Conservation (phyloP, 2,113 vertebrate genomes). For the Nibea coibor region DNA sequence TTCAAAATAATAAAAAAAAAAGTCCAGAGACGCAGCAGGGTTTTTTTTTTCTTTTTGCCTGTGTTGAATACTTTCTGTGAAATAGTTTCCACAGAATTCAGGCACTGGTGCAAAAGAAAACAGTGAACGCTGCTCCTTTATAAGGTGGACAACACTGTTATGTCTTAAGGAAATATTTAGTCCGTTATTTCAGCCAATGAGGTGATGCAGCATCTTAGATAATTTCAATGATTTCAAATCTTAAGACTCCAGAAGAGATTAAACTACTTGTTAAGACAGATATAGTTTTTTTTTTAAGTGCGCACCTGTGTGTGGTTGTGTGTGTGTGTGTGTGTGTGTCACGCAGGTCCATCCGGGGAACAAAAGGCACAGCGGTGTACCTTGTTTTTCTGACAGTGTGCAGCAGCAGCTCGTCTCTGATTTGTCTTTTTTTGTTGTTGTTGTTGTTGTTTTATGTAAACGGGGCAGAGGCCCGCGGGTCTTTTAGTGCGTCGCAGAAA, state of each 20-base stretch:
- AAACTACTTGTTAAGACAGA: neutral
- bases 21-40: neutral
- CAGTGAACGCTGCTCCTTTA: conserved; percentile 37
- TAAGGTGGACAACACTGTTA: conserved; percentile 10
- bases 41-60: neutral
- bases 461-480: conserved; percentile 32
- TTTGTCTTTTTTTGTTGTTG: conserved; percentile 46
- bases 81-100: conserved; percentile 16
- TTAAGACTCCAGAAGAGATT: neutral
- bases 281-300: conserved; percentile 3
- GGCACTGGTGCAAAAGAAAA: conserved; percentile 14
- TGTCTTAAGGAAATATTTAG: conserved; percentile 4
- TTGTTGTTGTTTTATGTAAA: conserved; percentile 44
- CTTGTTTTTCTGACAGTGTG: conserved; percentile 62
- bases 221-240: neutral
- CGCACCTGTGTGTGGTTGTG: neutral
- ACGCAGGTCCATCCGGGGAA: neutral
- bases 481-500: conserved; percentile 92
- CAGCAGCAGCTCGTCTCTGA: conserved; percentile 62
- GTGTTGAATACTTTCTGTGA: conserved; percentile 38
- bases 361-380: conserved; percentile 46
- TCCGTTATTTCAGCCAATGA: neutral
- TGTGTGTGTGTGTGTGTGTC: neutral
- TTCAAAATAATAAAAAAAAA: neutral
- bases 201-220: neutral